phyloP scores from a whole-genome alignment of 1,140 invertebrate species.

The Ostrea denselamellosa region DNA sequence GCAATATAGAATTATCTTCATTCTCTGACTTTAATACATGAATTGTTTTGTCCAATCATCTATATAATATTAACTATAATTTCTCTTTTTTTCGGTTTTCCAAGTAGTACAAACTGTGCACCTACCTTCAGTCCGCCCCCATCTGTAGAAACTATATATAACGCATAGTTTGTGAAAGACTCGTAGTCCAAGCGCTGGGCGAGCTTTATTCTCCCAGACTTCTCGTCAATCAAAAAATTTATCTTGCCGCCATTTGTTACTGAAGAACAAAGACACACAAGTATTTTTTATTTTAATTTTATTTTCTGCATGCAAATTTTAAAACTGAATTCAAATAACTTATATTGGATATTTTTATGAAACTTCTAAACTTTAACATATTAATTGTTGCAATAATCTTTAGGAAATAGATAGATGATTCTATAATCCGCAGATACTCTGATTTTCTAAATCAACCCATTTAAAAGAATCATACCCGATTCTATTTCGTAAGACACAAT shows the following conservation, averaged over 20 bases:
- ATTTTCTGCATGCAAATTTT: too few species aligned
- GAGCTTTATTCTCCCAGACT: neutral
- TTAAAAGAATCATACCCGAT: neutral
- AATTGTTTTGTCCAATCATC: too few species aligned
- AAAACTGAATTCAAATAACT: too few species aligned
- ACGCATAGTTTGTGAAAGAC: neutral
- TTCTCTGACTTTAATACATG: too few species aligned
- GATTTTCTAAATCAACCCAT: too few species aligned
- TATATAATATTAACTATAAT: neutral
- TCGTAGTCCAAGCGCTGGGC: neutral
- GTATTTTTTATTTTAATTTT: neutral
- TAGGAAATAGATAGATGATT: too few species aligned
- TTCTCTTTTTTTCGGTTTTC: neutral
- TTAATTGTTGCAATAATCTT: too few species aligned
- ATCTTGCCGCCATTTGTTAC: neutral
- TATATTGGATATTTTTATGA: too few species aligned
- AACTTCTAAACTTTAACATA: too few species aligned
- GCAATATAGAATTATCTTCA: too few species aligned
- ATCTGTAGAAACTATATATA: neutral
- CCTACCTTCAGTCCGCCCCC: neutral
- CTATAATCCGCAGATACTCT: too few species aligned
- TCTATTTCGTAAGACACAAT: conserved; percentile 11
- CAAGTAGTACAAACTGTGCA: neutral
- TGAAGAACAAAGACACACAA: neutral
- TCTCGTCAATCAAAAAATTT: neutral